Evolutionary conservation across 1,140 invertebrate genomes (phyloP), one percentile per base, ranked within the genome.

Genomic region (Drosophila lacertosa): DNA sequence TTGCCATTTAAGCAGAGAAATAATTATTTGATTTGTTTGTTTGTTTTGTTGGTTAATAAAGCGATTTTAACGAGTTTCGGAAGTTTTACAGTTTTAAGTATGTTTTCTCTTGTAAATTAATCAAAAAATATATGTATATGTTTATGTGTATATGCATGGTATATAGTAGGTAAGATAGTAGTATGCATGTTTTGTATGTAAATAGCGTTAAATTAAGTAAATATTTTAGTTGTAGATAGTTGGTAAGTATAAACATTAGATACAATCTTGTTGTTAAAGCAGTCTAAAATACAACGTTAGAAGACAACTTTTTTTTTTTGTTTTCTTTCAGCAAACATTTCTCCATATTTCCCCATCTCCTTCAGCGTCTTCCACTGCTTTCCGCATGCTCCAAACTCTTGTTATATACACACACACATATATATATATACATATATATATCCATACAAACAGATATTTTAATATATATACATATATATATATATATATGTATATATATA

Each of bases 191-290:
- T 13, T 7, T 39, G 16, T 29, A 32, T 29, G 45, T 48, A 29
- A 26, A 62, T 71, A 50, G 67, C 63, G 68, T 82, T 82, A 77
- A 77, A 86, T 86, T 77, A 69, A 77, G 69, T 80, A 65, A 67
- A 50, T 45, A 63, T 64, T 80, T 58, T 60, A 42, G 37, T 50
- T 60, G 35, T 65, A 44, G 54, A 53, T 77, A 37, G 40, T 65
- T 69, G 50, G 24, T 54, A 37, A 55, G 60, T 67, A 67, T 67
- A 54, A 72, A 72, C 69, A 72, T 72, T 72, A 72, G 69, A 60
- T 72, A 72, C 64, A 72, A 59, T 72, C 33, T 48, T 45, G 10
- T 44, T 24, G 53, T 50, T 59, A 59, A 50, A 67, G 42, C 62
- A 55, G 51, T 59, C 44, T 35, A 59, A 33, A 55, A 45, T 39